phyloP scores from a whole-genome alignment of 2,888 invertebrate species.

The Empis livida region DNA sequence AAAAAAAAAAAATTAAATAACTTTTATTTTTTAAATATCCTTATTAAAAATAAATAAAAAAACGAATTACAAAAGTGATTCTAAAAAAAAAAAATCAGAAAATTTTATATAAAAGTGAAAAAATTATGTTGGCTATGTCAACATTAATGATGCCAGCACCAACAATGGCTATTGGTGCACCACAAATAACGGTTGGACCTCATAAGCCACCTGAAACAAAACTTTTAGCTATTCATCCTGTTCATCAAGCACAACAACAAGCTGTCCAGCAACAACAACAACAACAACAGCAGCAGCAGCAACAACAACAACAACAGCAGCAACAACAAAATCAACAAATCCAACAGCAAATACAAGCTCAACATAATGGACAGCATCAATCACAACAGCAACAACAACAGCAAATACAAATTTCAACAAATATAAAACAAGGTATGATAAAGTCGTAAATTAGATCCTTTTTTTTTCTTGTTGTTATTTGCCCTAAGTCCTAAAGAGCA shows the following conservation, averaged over 20 bases:
- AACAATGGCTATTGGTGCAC: slow-evolving; percentile 36
- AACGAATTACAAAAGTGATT: neutral
- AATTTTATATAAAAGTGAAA: slow-evolving; percentile 7
- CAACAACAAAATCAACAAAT: slow-evolving; percentile 21
- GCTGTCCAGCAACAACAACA: slow-evolving; percentile 22
- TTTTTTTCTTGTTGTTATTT: too few species aligned
- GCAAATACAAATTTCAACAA: slow-evolving; percentile 20
- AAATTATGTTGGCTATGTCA: slow-evolving; percentile 37
- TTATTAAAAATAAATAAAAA: neutral
- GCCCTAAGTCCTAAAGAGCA: too few species aligned
- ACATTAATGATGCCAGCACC: slow-evolving; percentile 38
- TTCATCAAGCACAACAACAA: slow-evolving; percentile 18
- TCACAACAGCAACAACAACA: slow-evolving; percentile 19
- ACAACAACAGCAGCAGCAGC: too few species aligned
- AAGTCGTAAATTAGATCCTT: slow-evolving; percentile 14
- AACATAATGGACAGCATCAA: slow-evolving; percentile 13
- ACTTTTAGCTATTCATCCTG: slow-evolving; percentile 35
- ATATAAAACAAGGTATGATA: slow-evolving; percentile 34
- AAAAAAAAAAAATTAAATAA: too few species aligned
- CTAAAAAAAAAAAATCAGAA: slow-evolving; percentile 1
- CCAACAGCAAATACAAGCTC: slow-evolving; percentile 6
- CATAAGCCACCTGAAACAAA: slow-evolving; percentile 38
- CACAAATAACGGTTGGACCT: slow-evolving; percentile 35
- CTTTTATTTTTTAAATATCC: too few species aligned
- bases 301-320: slow-evolving; percentile 21